Conservation (phyloP, 2,797 vertebrate genomes). For the Premnoplex brunnescens region DNA sequence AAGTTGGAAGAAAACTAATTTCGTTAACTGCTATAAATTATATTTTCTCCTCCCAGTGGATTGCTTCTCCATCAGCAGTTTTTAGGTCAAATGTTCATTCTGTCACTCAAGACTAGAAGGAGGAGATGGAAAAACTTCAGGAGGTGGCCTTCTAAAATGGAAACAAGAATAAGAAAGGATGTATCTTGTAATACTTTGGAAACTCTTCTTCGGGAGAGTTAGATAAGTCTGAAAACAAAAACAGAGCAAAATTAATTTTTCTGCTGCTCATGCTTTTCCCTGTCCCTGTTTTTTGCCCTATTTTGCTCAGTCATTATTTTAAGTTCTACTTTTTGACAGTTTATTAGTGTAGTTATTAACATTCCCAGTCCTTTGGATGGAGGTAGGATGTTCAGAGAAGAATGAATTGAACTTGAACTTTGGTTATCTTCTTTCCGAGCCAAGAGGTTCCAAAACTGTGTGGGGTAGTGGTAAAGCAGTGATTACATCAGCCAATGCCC, state of each 20-base stretch:
- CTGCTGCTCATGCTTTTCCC: background rate
- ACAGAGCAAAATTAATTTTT: background rate
- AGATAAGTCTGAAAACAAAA: background rate
- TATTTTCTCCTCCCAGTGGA: background rate
- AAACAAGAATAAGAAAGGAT: background rate
- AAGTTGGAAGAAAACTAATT: background rate
- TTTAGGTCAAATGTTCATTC: background rate
- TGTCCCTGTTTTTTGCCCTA: background rate
- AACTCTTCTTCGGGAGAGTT: background rate
- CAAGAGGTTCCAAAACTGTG: background rate
- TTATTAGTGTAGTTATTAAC: background rate
- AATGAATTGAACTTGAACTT: background rate
- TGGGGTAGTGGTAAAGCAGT: background rate
- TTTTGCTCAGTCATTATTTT: background rate
- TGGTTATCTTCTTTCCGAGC: background rate
- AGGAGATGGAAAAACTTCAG: background rate
- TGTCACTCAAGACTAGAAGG: background rate
- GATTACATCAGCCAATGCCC: background rate
- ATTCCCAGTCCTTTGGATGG: background rate
- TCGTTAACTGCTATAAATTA: background rate
- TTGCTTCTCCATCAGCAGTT: background rate
- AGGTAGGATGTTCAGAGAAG: background rate
- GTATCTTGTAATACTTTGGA: background rate
- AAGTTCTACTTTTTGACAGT: background rate
- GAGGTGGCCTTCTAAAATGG: background rate